These are phyloP conservation scores for Synanthedon tipuliformis DNA, from an alignment of 2,888 invertebrate species.

Conservation along the genomic window DNA sequence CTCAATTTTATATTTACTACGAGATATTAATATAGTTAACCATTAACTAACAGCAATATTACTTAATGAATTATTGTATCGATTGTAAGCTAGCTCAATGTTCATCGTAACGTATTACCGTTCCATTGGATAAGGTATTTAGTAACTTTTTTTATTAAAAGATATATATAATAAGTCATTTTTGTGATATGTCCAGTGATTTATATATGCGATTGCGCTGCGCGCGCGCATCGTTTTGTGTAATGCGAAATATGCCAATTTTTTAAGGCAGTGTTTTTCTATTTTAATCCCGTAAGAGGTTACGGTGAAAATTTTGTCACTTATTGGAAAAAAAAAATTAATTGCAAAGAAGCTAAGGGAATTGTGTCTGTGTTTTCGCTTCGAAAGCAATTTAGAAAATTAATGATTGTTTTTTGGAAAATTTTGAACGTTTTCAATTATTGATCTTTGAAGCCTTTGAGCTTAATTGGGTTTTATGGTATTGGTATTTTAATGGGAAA, in stretches of 20 bases:
- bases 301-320: too few relatives aligned
- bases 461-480: too few relatives aligned
- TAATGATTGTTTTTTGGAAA: too few relatives aligned
- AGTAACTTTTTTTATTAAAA: conserved; percentile 32
- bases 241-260: conserved; percentile 18
- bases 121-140: conserved; percentile 66
- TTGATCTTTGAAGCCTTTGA: too few relatives aligned
- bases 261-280: not conserved
- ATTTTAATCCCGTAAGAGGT: too few relatives aligned
- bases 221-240: conserved; percentile 7
- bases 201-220: conserved; percentile 8
- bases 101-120: conserved; percentile 59
- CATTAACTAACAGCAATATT: conserved; percentile 65
- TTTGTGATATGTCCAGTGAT: conserved; percentile 68
- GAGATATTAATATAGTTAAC: conserved; percentile 48
- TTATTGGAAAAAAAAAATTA: too few relatives aligned
- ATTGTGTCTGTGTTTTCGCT: too few relatives aligned
- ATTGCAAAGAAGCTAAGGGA: too few relatives aligned
- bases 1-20: conserved; percentile 47
- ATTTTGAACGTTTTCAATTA: too few relatives aligned
- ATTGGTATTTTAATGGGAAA: too few relatives aligned
- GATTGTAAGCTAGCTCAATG: conserved; percentile 68
- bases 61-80: conserved; percentile 65
- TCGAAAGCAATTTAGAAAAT: too few relatives aligned
- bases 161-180: conserved; percentile 33